Evolutionary conservation across 2,888 invertebrate genomes (phyloP).

Genomic region (Agonopterix heracliana): DNA sequence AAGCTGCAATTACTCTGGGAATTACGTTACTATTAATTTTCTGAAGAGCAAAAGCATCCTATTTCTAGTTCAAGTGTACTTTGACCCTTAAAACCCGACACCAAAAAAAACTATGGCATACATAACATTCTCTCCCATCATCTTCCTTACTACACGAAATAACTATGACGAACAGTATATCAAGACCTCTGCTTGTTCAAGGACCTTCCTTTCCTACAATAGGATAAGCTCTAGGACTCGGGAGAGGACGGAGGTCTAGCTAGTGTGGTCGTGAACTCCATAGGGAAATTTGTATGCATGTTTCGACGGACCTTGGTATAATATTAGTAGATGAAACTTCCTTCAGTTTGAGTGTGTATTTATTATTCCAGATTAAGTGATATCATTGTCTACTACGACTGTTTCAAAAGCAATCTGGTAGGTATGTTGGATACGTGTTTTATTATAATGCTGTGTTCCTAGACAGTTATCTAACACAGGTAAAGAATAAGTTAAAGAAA

Average conservation of each 20-base stretch:
- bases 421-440: too few species aligned
- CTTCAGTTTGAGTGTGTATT: neutral
- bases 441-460: too few species aligned
- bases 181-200: neutral
- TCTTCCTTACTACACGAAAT: constrained; percentile 1
- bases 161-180: constrained; percentile 1
- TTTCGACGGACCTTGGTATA: neutral
- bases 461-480: too few species aligned
- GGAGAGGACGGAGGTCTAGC: neutral
- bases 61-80: too few species aligned
- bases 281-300: constrained; percentile 10
- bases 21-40: too few species aligned
- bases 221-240: neutral
- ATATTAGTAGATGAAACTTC: neutral
- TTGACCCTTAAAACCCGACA: neutral
- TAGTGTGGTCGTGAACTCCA: neutral
- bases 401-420: too few species aligned
- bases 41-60: too few species aligned
- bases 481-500: too few species aligned
- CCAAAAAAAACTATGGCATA: constrained; percentile 1
- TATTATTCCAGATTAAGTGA: neutral
- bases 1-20: too few species aligned
- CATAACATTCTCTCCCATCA: constrained; percentile 3
- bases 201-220: neutral
- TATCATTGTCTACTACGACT: too few species aligned